A percentile compares a stretch with the other conserved stretches of the same genome.
Conservation (phyloP, 2,113 vertebrate genomes). For the Pteropus alecto region DNA sequence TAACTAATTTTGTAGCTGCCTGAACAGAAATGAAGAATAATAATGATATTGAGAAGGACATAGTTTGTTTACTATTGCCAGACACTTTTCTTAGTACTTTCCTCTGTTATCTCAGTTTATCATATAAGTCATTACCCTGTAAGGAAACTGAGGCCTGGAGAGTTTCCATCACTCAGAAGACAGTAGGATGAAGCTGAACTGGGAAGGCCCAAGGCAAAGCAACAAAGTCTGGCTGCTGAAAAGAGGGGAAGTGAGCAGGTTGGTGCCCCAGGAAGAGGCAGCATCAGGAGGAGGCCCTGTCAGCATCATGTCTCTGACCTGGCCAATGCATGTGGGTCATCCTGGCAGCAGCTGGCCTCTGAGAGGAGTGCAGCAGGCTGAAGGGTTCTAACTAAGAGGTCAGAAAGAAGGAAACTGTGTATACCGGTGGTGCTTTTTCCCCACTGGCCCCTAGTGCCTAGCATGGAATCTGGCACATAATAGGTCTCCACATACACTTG, state of each 20-base stretch:
- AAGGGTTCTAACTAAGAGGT: background rate
- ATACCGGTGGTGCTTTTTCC: background rate
- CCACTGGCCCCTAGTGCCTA: background rate
- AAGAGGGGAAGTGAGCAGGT: background rate
- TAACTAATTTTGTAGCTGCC: background rate
- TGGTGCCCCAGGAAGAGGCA: background rate
- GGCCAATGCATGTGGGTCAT: background rate
- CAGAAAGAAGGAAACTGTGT: background rate
- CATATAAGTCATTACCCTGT: background rate
- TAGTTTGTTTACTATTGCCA: background rate
- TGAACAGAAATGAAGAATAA: background rate
- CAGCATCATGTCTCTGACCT: background rate
- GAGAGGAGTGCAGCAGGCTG: background rate
- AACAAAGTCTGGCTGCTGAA: background rate
- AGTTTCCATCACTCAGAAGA: background rate
- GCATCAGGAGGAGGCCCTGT: background rate
- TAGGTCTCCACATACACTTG: background rate
- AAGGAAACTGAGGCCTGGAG: background rate
- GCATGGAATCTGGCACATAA: background rate
- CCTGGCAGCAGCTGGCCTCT: background rate
- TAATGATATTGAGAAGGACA: background rate
- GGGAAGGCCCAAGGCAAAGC: background rate
- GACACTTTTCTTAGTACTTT: background rate
- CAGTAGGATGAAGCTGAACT: background rate
- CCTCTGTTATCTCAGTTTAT: background rate